Conservation (phyloP, 1,140 invertebrate species). For the Asbolus verrucosus region DNA sequence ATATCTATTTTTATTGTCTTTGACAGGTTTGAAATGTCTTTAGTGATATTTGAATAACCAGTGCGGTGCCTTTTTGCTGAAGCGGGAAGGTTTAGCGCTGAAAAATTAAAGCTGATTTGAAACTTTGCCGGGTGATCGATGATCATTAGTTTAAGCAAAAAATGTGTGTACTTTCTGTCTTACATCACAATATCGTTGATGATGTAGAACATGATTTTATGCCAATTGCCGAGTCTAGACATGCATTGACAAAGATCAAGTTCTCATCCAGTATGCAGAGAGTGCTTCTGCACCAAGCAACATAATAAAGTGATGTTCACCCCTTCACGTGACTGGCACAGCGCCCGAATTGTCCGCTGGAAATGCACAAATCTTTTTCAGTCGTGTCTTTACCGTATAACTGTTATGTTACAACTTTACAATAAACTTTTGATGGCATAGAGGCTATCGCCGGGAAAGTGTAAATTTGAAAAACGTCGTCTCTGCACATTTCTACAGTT, state of each 20-base stretch:
- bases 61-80: too few species aligned
- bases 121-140: too few species aligned
- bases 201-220: constrained; percentile 36
- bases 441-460: too few species aligned
- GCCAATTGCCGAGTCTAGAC: constrained; percentile 40
- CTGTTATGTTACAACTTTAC: not conserved
- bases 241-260: constrained; percentile 41
- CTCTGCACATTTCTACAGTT: not conserved
- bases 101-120: too few species aligned
- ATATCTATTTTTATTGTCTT: too few species aligned
- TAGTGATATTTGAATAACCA: too few species aligned
- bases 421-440: not conserved
- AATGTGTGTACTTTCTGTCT: not conserved
- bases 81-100: too few species aligned
- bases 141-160: not conserved
- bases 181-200: constrained; percentile 14
- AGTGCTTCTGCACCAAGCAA: constrained; percentile 16
- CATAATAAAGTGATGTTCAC: constrained; percentile 32
- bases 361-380: not conserved
- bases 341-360: not conserved
- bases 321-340: constrained; percentile 16
- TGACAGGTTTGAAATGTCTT: too few species aligned
- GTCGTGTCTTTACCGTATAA: not conserved
- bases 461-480: too few species aligned
- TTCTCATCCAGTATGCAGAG: constrained; percentile 30